phyloP scores from a whole-genome alignment of 2,797 vertebrate genomes.

The Mormyrus hasselquistii region DNA sequence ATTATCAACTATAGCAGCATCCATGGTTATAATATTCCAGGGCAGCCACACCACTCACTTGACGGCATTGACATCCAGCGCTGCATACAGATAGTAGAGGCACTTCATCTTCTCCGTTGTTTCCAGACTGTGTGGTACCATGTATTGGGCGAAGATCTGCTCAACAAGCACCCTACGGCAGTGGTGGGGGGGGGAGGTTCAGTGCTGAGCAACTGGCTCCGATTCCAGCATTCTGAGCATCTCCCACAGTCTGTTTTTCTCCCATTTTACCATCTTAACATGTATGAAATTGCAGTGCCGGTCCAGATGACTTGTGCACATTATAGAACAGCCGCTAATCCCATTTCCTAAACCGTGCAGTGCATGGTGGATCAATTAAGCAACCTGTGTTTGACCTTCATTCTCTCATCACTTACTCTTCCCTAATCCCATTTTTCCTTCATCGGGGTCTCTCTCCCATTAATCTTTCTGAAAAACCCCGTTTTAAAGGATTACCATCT shows the following conservation, averaged over 20 bases:
- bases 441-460: not conserved
- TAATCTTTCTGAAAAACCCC: slow-evolving; percentile 7
- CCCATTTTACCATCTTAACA: not conserved
- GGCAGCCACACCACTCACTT: slow-evolving; percentile 70
- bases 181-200: not conserved
- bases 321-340: not conserved
- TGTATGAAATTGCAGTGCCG: not conserved
- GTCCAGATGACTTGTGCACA: not conserved
- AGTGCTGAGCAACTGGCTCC: not conserved
- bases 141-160: slow-evolving; percentile 93
- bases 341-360: not conserved
- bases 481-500: slow-evolving; percentile 14
- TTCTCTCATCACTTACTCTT: not conserved
- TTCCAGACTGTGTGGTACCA: slow-evolving; percentile 95
- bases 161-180: slow-evolving; percentile 83
- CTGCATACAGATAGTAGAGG: slow-evolving; percentile 94
- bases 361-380: not conserved
- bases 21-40: not conserved
- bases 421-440: not conserved
- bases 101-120: slow-evolving; percentile 94
- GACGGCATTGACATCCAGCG: slow-evolving; percentile 88
- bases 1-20: not conserved
- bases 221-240: not conserved
- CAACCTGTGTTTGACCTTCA: not conserved
- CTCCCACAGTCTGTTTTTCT: not conserved